A percentile compares a stretch with the other conserved stretches of the same genome.
phyloP scores from a whole-genome alignment of 2,113 vertebrate species.

The Saimiri boliviensis region DNA sequence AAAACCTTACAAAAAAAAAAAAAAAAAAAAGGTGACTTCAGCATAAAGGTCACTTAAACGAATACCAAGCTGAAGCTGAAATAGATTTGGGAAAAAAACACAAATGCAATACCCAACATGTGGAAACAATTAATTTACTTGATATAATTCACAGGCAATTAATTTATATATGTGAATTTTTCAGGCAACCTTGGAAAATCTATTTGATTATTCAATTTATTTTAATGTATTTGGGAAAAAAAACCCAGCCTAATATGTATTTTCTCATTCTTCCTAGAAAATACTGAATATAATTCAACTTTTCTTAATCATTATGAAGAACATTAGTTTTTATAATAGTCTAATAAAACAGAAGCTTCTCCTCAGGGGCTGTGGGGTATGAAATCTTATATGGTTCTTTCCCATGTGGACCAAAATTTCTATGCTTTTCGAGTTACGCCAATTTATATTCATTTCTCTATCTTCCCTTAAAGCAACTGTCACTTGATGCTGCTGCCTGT shows the following conservation, averaged over 20 bases:
- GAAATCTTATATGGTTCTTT: background rate
- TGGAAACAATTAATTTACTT: background rate
- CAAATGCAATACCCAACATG: background rate
- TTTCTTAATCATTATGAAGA: background rate
- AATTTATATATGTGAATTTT: background rate
- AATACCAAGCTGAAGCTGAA: background rate
- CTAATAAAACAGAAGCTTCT: background rate
- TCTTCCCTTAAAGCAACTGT: background rate
- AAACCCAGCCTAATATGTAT: background rate
- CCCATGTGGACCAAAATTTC: background rate
- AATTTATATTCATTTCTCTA: background rate
- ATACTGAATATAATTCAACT: background rate
- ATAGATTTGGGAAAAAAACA: background rate
- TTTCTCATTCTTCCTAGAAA: background rate
- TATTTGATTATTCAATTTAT: background rate
- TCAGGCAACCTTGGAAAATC: background rate
- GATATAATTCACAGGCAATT: background rate
- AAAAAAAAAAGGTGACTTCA: background rate
- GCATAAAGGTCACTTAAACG: background rate
- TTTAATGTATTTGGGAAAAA: background rate
- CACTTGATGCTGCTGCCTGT: background rate
- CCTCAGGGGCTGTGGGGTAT: background rate
- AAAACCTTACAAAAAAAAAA: conserved; percentile 90
- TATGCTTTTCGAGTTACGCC: background rate
- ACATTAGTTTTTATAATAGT: background rate